Conservation (phyloP, 1,140 invertebrate genomes). For the Pseudomyrmex concolor region DNA sequence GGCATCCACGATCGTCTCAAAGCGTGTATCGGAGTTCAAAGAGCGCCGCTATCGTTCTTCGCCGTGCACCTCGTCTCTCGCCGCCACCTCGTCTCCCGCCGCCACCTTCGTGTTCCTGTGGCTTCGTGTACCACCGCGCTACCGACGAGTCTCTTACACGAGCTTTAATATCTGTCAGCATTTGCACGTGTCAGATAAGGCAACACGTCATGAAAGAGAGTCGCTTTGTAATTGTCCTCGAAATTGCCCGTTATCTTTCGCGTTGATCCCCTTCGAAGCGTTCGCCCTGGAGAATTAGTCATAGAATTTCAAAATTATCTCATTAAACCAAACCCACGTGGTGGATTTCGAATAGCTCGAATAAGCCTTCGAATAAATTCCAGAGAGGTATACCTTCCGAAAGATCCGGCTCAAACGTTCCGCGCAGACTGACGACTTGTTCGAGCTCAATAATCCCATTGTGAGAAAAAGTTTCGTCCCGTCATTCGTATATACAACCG, state of each 20-base stretch:
- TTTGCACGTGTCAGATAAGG: not conserved
- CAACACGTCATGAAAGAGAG: not conserved
- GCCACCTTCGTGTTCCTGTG: too few species aligned
- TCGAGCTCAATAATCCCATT: conserved; percentile 2
- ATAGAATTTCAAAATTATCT: too few species aligned
- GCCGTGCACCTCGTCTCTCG: not conserved
- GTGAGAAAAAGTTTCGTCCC: conserved; percentile 20
- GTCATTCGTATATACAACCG: not conserved
- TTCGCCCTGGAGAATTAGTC: too few species aligned
- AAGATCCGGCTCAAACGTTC: not conserved
- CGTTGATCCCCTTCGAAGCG: too few species aligned
- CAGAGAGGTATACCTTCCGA: not conserved
- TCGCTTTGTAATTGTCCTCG: not conserved
- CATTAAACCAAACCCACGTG: too few species aligned
- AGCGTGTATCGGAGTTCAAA: conserved; percentile 8
- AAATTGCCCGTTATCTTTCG: too few species aligned
- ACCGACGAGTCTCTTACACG: conserved; percentile 6
- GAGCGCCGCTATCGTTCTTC: conserved; percentile 24
- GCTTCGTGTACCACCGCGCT: not conserved
- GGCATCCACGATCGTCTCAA: not conserved
- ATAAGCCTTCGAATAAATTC: not conserved
- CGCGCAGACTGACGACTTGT: conserved; percentile 8
- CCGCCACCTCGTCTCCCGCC: not conserved
- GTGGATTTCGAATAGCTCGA: too few species aligned
- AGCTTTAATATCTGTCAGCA: not conserved